Percentiles rank a stretch among this genome's conserved stretches.
These are phyloP conservation scores for Phthorimaea operculella DNA, from an alignment of 1,140 invertebrate genomes.

Conservation along the genomic window DNA sequence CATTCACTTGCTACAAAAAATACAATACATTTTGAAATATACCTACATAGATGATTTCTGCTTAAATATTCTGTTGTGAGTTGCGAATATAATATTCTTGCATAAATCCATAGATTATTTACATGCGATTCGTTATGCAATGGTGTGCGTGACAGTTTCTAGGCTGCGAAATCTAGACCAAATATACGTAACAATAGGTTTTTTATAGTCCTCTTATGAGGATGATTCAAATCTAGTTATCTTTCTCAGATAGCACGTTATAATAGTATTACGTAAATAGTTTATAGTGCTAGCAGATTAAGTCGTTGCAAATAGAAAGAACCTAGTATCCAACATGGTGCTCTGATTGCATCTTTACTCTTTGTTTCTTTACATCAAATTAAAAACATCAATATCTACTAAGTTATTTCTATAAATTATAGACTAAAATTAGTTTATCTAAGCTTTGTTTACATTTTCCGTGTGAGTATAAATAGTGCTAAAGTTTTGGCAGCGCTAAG, in stretches of 20 bases:
- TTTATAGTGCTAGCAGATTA: neutral
- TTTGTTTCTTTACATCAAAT: too few relatives aligned
- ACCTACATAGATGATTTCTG: too few relatives aligned
- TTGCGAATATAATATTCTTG: neutral
- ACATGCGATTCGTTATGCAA: neutral
- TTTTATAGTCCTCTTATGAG: constrained; percentile 12
- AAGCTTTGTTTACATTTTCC: too few relatives aligned
- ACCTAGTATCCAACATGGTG: neutral
- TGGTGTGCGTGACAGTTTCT: constrained; percentile 3
- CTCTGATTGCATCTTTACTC: neutral
- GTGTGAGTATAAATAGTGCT: too few relatives aligned
- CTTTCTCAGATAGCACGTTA: neutral
- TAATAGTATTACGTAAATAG: neutral
- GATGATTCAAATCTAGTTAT: constrained; percentile 9
- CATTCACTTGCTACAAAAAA: neutral
- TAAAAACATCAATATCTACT: too few relatives aligned
- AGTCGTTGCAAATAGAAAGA: neutral
- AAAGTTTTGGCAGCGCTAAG: too few relatives aligned
- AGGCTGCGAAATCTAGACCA: constrained; percentile 16
- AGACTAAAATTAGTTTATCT: too few relatives aligned
- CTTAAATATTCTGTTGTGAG: neutral
- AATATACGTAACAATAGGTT: constrained; percentile 21
- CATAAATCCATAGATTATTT: constrained; percentile 1
- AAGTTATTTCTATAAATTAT: too few relatives aligned
- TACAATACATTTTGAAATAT: neutral